A percentile compares a stretch with the other conserved stretches of the same genome.
phyloP scores from a whole-genome alignment of 2,113 vertebrate species.

The Esox niger region DNA sequence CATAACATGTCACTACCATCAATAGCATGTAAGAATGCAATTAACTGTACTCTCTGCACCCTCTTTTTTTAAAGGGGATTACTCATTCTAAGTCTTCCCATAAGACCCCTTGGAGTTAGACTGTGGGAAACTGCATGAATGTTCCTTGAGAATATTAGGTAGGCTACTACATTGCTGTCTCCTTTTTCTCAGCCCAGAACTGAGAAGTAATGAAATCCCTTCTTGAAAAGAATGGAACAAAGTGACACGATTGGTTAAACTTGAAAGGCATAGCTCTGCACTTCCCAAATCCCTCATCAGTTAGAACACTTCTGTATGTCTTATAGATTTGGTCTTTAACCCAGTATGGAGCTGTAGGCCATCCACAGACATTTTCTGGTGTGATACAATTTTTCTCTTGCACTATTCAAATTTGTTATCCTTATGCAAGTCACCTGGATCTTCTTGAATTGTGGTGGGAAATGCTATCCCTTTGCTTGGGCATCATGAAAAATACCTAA shows the following conservation, averaged over 20 bases:
- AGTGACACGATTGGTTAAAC: not conserved
- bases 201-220: not conserved
- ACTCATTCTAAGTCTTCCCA: conserved; percentile 48
- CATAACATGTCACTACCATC: conserved; percentile 27
- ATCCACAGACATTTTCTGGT: no score
- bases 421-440: no score
- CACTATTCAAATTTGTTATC: no score
- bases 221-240: no score
- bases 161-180: not conserved
- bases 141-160: conserved; percentile 20
- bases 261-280: not conserved
- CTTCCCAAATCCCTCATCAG: not conserved
- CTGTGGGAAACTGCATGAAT: conserved; percentile 54
- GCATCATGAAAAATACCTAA: no score
- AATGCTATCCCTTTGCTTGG: no score
- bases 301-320: no score
- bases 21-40: conserved; percentile 45
- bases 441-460: no score
- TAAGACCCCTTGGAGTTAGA: conserved; percentile 35
- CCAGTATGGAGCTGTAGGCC: not conserved
- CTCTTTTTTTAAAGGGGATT: conserved; percentile 56
- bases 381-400: no score
- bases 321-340: no score
- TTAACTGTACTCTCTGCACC: conserved; percentile 51
- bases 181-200: not conserved